These are phyloP conservation scores for Helostoma temminkii DNA, from an alignment of 2,797 vertebrate genomes.

Conservation along the genomic window DNA sequence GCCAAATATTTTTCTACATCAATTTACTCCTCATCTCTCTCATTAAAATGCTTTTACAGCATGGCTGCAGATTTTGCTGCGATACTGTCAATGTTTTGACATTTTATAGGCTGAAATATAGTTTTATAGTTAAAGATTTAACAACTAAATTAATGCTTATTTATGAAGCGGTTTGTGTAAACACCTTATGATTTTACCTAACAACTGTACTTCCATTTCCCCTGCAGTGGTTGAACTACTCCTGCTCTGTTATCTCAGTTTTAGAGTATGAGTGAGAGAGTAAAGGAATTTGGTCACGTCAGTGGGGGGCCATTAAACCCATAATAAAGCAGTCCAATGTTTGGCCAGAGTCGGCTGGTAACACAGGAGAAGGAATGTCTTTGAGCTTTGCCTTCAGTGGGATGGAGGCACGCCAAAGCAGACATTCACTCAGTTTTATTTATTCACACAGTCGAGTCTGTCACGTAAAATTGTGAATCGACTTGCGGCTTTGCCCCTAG, in stretches of 20 bases:
- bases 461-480: slow-evolving; percentile 6
- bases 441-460: slow-evolving; percentile 26
- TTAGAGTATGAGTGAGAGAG: not conserved
- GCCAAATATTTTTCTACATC: not conserved
- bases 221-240: not conserved
- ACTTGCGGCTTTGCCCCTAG: not conserved
- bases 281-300: slow-evolving; percentile 38
- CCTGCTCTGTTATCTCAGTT: not conserved
- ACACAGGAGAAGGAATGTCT: slow-evolving; percentile 58
- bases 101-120: not conserved
- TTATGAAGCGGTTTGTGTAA: too few relatives aligned
- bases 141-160: too few relatives aligned
- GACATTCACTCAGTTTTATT: slow-evolving; percentile 25
- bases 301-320: slow-evolving; percentile 41
- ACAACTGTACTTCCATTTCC: not conserved
- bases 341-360: slow-evolving; percentile 55
- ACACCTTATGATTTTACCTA: not conserved
- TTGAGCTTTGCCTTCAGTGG: slow-evolving; percentile 35
- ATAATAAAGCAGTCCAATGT: slow-evolving; percentile 39
- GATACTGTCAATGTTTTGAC: not conserved
- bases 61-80: not conserved
- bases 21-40: too few relatives aligned
- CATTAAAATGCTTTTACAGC: not conserved
- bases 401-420: slow-evolving; percentile 32
- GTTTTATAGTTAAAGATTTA: not conserved